These are phyloP conservation scores for Catostylus mosaicus DNA, from an alignment of 30 jellyfish, hydroid and myxozoan genomes.

Conservation along the genomic window DNA sequence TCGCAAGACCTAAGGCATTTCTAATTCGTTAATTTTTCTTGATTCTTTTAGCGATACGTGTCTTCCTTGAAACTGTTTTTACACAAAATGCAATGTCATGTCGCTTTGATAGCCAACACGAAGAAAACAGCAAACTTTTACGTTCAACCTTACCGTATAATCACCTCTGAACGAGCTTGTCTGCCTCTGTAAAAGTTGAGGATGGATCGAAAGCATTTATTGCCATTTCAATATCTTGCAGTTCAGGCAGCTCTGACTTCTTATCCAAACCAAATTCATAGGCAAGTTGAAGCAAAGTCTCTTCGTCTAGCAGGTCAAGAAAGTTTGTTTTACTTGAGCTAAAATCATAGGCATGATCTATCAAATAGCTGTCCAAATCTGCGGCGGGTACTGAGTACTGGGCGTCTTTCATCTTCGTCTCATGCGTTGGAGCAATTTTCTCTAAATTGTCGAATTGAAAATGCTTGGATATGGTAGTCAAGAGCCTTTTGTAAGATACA, in stretches of 20 bases:
- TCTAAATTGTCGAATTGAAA: slow-evolving; percentile 17
- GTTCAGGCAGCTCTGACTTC: slow-evolving; percentile 70
- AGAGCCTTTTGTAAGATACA: slow-evolving; percentile 65
- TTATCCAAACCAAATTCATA: slow-evolving; percentile 67
- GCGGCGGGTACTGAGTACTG: slow-evolving; percentile 8
- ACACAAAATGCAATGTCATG: neutral
- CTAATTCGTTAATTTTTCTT: no score
- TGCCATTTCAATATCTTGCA: slow-evolving; percentile 61
- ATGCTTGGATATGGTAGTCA: slow-evolving; percentile 64
- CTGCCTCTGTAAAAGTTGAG: neutral
- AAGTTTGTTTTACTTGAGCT: slow-evolving; percentile 64
- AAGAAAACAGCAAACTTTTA: neutral
- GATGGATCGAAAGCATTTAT: slow-evolving; percentile 24
- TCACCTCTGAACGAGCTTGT: slow-evolving; percentile 55
- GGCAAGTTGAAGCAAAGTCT: slow-evolving; percentile 60
- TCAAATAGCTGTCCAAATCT: slow-evolving; percentile 48
- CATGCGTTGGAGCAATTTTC: slow-evolving; percentile 29
- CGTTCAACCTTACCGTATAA: no score
- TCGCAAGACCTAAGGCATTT: no score
- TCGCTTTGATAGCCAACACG: neutral
- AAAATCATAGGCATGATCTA: slow-evolving; percentile 59
- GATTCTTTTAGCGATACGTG: no score
- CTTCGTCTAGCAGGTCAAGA: slow-evolving; percentile 70
- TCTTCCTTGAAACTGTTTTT: no score
- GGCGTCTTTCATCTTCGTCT: slow-evolving; percentile 51